Base-by-base conservation (phyloP, 2,888 invertebrate genomes). In the Therioaphis trifolii region DNA sequence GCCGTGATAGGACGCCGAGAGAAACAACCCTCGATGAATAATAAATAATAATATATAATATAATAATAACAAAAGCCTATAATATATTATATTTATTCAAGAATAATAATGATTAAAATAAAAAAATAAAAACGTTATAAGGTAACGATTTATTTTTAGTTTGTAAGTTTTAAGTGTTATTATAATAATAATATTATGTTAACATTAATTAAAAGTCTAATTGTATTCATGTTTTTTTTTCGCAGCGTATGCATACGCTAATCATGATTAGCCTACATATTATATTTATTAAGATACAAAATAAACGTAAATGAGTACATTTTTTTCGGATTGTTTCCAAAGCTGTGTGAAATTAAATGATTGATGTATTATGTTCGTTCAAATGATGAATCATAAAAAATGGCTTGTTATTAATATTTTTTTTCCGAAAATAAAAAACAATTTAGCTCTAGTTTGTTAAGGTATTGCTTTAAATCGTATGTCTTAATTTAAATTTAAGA, bases 91-190 rank as follows among this genome's bases (percentile, higher is more conserved):
- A 35, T 71, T 72, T 72, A 29, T 35, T 35, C 35, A 35, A 35
- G 35, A 35, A 27, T 27, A 49, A 72, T 72, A 61, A 58, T 58
- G 4, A 58, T 40, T 43, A 9, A 24, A 58, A 58, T 2, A 9
- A 46, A 43, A 43, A 43, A 43, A 71, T 0, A 49, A 29, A 24
- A 58, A 58, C 74, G 11, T 75, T 58, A 75, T 40, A 58, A 75
- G 55, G 21, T 75, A 58, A 75, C 24, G 55, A 58, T 24, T 75
- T 58, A 75, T 58, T 55, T 75, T 58, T 75, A 75, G 74, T 18
- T 18, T 40, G 74, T 75, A 75, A 75, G 55, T 75, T 24, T 18
- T 58, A 75, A 75, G 74, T 75, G 74, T 75, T 75, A 75, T 75
- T 40, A 40, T 55, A 43, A 74, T 72, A 74, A 55, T 43, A 24